Percentiles rank a stretch among this genome's conserved stretches.
Evolutionary conservation across 2,797 vertebrate genomes (phyloP).

Genomic region (Platalea minor): DNA sequence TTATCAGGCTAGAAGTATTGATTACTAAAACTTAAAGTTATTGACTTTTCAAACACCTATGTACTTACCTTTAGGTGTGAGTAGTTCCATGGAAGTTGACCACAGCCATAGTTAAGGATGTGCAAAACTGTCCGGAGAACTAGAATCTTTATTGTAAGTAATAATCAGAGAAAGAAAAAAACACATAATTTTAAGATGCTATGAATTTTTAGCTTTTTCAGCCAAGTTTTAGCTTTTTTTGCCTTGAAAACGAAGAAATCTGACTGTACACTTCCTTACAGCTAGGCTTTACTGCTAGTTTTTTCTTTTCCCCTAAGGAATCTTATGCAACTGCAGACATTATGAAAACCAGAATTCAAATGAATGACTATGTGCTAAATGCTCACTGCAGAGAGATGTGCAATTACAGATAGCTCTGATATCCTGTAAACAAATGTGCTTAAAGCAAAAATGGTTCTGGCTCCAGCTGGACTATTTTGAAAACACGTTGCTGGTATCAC

Average conservation of each 20-base stretch:
- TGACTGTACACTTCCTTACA: not conserved
- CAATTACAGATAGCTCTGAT: conserved; percentile 49
- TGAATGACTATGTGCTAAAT: conserved; percentile 56
- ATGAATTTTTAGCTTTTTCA: not conserved
- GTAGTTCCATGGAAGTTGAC: not conserved
- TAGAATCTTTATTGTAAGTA: not conserved
- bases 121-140: not conserved
- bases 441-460: conserved; percentile 8
- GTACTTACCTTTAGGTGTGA: not conserved
- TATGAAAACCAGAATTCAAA: conserved; percentile 24
- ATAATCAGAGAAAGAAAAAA: not conserved
- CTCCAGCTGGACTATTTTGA: conserved; percentile 57
- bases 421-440: conserved; percentile 50
- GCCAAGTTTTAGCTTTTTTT: not conserved
- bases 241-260: not conserved
- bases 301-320: not conserved
- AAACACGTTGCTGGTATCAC: conserved; percentile 52
- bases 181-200: not conserved
- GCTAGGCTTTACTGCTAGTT: not conserved
- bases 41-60: not conserved
- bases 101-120: not conserved
- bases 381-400: conserved; percentile 18
- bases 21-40: not conserved
- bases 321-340: not conserved
- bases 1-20: not conserved